Base-by-base conservation (phyloP, 2,797 vertebrate genomes). In the Phyllotis vaccarum region DNA sequence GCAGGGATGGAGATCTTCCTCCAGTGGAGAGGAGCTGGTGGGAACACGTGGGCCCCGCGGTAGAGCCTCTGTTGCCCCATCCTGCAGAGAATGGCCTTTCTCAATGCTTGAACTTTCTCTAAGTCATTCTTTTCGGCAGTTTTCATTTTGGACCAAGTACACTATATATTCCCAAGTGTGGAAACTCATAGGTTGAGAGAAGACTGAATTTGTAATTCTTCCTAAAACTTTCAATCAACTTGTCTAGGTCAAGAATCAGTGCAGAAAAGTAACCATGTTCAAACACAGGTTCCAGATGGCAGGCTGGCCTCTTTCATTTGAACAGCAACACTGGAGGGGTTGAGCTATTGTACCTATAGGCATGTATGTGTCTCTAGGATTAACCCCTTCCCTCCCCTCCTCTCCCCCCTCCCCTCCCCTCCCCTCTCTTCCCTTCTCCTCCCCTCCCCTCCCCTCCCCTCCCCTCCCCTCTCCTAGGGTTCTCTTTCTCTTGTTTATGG, bases 391-490 rank as follows among this genome's bases (percentile, higher is more conserved):
- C 27, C 43, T n/a, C 37, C 22, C 12, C 27, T 13, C n/a, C n/a
- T 13, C 31, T 1, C 6, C 12, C 10, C 17, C 34, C 7, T 70
- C 17, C 0, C 68, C n/a, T 40, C 21, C 19, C 37, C 21, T 43
- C 10, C 2, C 5, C 24, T 46, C 2, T 3, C 43, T 1, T 76
- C 5, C 14, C 6, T 3, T 43, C 37, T 22, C 5, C 2, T 37
- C 8, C 8, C 19, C 19, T 72, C n/a, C 31, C 31, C 27, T 62
- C 27, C 24, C 29, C 12, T 14, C 0, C 14, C 2, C 13, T 34
- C 2, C 5, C 64, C 64, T 34, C 31, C 17, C 43, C n/a, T 37
- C 66, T 70, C 17, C n/a, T 34, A n/a, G n/a, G n/a, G 3, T 6
- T 6, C 70, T 1, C 22, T 6, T 72, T 72, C 37, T 74, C 37